phyloP scores from a whole-genome alignment of 2,888 invertebrate species.

The Trisateles emortualis region DNA sequence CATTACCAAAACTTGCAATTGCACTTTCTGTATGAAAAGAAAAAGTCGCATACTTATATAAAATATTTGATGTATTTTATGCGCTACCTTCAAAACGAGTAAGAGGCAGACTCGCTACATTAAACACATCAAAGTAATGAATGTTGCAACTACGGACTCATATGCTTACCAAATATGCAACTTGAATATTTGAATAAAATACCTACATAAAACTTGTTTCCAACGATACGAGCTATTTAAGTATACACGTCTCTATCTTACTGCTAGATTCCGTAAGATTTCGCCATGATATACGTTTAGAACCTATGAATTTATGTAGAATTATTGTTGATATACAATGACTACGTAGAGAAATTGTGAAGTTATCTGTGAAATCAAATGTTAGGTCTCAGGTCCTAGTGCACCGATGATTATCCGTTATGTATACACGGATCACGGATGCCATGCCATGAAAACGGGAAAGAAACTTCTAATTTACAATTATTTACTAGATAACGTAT shows the following conservation, averaged over 20 bases:
- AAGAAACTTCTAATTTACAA: conserved; percentile 61
- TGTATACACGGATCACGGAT: conserved; percentile 33
- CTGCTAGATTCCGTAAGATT: conserved; percentile 38
- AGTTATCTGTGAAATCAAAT: conserved; percentile 47
- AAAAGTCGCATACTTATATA: not conserved
- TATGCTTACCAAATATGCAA: conserved; percentile 39
- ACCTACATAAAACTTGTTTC: conserved; percentile 32
- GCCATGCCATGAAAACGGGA: conserved; percentile 50
- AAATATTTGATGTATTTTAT: conserved; percentile 7
- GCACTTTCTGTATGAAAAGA: not conserved
- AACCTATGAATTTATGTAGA: conserved; percentile 38
- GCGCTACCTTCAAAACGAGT: conserved; percentile 15
- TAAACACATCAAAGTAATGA: conserved; percentile 36
- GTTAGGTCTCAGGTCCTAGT: conserved; percentile 10
- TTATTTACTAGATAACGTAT: conserved; percentile 44
- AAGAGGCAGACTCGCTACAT: conserved; percentile 31
- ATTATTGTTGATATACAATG: conserved; percentile 41
- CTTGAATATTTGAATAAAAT: conserved; percentile 39
- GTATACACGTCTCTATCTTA: conserved; percentile 19
- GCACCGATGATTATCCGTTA: conserved; percentile 36
- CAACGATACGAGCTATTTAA: conserved; percentile 16
- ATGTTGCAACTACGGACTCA: conserved; percentile 33
- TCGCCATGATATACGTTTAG: conserved; percentile 26
- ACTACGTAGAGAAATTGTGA: conserved; percentile 35
- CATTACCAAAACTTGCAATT: not conserved